Evolutionary conservation across 2,113 vertebrate species (phyloP).

Genomic region (Sitta europaea): DNA sequence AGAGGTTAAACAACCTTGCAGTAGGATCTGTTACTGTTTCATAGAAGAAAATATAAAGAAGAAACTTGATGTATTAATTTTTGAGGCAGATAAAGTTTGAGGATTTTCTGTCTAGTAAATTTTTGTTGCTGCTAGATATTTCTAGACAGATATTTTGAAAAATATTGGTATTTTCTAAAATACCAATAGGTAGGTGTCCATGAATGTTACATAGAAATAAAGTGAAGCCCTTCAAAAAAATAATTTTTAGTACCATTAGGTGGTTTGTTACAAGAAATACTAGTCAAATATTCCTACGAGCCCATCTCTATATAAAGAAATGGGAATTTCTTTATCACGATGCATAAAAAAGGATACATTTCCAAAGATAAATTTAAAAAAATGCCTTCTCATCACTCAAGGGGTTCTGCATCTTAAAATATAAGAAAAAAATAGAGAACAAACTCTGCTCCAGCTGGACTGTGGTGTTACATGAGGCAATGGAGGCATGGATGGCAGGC

Average conservation of each 20-base stretch:
- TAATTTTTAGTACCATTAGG: background rate
- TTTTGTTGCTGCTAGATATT: background rate
- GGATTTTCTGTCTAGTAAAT: background rate
- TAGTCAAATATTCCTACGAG: background rate
- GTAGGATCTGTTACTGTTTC: background rate
- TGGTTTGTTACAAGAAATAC: background rate
- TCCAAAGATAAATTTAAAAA: background rate
- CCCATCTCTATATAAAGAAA: background rate
- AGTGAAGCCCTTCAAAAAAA: background rate
- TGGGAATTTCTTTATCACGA: background rate
- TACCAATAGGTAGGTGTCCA: background rate
- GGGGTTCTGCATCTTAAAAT: background rate
- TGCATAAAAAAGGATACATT: background rate
- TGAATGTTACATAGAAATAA: background rate
- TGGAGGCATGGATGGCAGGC: background rate
- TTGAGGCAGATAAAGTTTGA: background rate
- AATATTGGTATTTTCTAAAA: background rate
- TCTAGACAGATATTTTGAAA: background rate
- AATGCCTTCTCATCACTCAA: background rate
- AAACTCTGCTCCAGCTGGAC: background rate
- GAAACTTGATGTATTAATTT: background rate
- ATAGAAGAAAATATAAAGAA: background rate
- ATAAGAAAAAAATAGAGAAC: background rate
- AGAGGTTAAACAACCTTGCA: background rate
- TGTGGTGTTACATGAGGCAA: rapidly evolving